Conservation (phyloP, 2,888 invertebrate species). For the Melinaea marsaeus region DNA sequence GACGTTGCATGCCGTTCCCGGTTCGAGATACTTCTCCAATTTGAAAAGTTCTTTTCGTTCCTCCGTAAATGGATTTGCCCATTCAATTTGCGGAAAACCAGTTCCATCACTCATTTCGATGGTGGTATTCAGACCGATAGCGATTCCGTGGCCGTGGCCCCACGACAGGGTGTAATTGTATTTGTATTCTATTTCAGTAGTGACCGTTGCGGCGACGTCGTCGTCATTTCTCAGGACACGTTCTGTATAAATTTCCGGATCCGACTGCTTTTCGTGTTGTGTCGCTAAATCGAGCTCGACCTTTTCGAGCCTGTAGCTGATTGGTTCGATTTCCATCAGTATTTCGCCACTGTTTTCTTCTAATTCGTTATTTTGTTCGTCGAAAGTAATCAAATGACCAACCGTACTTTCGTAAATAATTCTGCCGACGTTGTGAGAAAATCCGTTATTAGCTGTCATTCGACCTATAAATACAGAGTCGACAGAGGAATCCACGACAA, state of each 20-base stretch:
- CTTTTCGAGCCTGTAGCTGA: conserved; percentile 84
- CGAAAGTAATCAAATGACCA: conserved; percentile 83
- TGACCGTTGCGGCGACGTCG: conserved; percentile 79
- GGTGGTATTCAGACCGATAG: conserved; percentile 82
- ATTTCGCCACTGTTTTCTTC: conserved; percentile 83
- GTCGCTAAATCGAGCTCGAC: conserved; percentile 79
- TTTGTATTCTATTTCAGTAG: conserved; percentile 84
- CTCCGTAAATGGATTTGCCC: conserved; percentile 81
- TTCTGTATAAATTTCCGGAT: conserved; percentile 75
- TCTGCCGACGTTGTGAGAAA: conserved; percentile 82
- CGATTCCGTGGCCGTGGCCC: conserved; percentile 87
- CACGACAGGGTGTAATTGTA: conserved; percentile 85
- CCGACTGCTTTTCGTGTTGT: conserved; percentile 67
- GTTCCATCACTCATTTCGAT: conserved; percentile 79
- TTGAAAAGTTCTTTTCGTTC: conserved; percentile 77
- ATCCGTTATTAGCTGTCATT: conserved; percentile 52
- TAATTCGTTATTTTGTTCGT: conserved; percentile 78
- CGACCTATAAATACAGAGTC: conserved; percentile 65
- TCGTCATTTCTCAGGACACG: conserved; percentile 73
- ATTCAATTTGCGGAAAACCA: conserved; percentile 79
- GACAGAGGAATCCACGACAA: conserved; percentile 74
- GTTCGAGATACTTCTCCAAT: conserved; percentile 82
- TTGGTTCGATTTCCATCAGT: conserved; percentile 88
- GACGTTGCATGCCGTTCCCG: conserved; percentile 90
- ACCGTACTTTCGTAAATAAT: conserved; percentile 81